Conservation (phyloP, 2,888 invertebrate species). For the Watsonalla cultraria region DNA sequence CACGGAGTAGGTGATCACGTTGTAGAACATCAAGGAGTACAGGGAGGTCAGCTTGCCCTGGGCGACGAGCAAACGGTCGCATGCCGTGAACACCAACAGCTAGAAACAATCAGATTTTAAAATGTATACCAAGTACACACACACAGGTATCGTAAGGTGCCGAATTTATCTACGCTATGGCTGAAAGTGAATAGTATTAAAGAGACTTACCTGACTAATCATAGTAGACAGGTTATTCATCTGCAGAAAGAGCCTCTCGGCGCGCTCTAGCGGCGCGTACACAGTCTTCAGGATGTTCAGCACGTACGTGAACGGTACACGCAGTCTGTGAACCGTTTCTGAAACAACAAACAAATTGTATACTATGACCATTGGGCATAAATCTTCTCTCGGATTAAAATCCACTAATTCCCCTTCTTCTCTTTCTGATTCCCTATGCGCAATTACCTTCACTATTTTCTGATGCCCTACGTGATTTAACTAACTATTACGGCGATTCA, state of each 20-base stretch:
- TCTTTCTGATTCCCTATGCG: no score
- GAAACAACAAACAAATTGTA: slow-evolving; percentile 11
- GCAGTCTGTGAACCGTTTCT: slow-evolving; percentile 63
- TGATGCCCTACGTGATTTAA: no score
- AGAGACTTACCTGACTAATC: slow-evolving; percentile 80
- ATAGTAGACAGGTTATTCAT: slow-evolving; percentile 85
- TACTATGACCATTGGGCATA: background rate
- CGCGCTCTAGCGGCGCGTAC: slow-evolving; percentile 81
- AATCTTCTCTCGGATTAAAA: no score
- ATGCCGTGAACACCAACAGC: slow-evolving; percentile 85
- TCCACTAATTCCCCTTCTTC: no score
- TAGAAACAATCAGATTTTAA: slow-evolving; percentile 41
- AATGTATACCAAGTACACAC: background rate
- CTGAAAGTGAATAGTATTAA: no score
- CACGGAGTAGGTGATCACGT: slow-evolving; percentile 87
- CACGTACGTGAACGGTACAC: slow-evolving; percentile 41
- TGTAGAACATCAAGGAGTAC: slow-evolving; percentile 90
- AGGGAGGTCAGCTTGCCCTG: slow-evolving; percentile 82
- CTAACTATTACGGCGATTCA: no score
- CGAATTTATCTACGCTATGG: no score
- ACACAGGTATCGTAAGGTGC: background rate
- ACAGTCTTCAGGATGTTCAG: slow-evolving; percentile 52
- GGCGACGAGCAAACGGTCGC: slow-evolving; percentile 82
- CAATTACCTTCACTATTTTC: no score
- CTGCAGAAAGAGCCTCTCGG: slow-evolving; percentile 81